Evolutionary conservation across 2,888 invertebrate species (phyloP).

Genomic region (Muscina levida): DNA sequence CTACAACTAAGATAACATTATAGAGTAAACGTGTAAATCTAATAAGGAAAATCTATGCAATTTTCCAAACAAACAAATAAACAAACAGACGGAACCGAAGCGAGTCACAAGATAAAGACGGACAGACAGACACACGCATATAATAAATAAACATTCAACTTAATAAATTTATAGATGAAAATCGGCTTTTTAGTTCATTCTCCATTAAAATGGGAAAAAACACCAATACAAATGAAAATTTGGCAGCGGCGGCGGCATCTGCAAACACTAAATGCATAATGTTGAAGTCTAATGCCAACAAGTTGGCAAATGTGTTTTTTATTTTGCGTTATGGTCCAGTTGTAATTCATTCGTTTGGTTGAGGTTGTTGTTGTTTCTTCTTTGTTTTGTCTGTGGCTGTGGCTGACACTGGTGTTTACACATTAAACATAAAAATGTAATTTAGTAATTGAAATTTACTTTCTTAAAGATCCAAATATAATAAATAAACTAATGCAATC

Average conservation of each 20-base stretch:
- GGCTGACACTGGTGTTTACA: neutral
- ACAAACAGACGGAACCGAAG: neutral
- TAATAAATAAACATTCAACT: constrained; percentile 56
- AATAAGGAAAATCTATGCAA: constrained; percentile 54
- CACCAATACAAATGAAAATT: neutral
- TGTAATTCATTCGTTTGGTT: constrained; percentile 44
- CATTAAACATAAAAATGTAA: constrained; percentile 6
- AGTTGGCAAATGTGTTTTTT: constrained; percentile 38
- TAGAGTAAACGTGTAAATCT: constrained; percentile 1
- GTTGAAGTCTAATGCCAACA: constrained; percentile 34
- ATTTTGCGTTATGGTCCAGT: constrained; percentile 57
- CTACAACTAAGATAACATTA: constrained; percentile 38
- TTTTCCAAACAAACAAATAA: constrained; percentile 39
- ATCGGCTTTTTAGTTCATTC: constrained; percentile 7
- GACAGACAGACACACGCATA: neutral
- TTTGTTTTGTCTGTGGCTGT: neutral
- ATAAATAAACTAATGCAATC: neutral
- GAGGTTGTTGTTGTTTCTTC: too few species aligned
- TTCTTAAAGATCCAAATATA: constrained; percentile 4
- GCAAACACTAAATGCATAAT: too few species aligned
- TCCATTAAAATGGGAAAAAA: constrained; percentile 8
- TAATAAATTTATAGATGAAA: constrained; percentile 50
- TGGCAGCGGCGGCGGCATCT: too few species aligned
- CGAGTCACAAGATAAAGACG: neutral
- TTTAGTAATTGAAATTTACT: constrained; percentile 38